Conservation (phyloP, 2,888 invertebrate genomes). For the Melanostoma scalare region DNA sequence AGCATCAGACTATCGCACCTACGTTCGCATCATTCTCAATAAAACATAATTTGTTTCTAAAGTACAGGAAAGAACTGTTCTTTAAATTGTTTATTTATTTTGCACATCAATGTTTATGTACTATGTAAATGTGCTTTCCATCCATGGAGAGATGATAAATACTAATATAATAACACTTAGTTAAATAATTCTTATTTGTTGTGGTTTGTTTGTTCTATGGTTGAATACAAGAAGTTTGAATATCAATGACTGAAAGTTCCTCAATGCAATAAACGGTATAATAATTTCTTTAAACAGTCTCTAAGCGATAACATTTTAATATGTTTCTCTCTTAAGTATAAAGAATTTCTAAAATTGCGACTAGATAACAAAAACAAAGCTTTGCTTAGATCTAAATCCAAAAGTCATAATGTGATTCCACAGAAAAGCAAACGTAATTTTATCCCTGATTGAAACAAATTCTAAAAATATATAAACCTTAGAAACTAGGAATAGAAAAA, state of each 20-base stretch:
- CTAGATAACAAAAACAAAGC: conserved; percentile 55
- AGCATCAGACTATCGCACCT: conserved; percentile 61
- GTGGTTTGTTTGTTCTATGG: conserved; percentile 26
- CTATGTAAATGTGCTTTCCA: conserved; percentile 20
- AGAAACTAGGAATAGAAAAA: too few species aligned
- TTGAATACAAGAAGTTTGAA: conserved; percentile 15
- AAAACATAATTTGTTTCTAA: conserved; percentile 38
- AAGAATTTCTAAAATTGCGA: conserved; percentile 52
- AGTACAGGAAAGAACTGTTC: neutral
- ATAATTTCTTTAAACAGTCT: conserved; percentile 45
- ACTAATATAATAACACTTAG: conserved; percentile 56
- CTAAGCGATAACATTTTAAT: conserved; percentile 58
- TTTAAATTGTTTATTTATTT: conserved; percentile 35
- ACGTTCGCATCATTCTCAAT: conserved; percentile 47
- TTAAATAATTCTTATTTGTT: conserved; percentile 39
- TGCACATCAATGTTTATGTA: conserved; percentile 45
- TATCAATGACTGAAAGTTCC: conserved; percentile 24
- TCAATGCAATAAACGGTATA: conserved; percentile 22
- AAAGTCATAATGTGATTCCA: conserved; percentile 18
- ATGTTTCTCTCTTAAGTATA: conserved; percentile 27
- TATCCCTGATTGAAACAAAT: conserved; percentile 45
- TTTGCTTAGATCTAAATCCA: conserved; percentile 8
- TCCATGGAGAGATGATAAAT: conserved; percentile 28
- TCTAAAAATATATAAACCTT: conserved; percentile 46
- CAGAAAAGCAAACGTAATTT: conserved; percentile 21